Conservation (phyloP, 2,113 vertebrate species). For the Excalfactoria chinensis region DNA sequence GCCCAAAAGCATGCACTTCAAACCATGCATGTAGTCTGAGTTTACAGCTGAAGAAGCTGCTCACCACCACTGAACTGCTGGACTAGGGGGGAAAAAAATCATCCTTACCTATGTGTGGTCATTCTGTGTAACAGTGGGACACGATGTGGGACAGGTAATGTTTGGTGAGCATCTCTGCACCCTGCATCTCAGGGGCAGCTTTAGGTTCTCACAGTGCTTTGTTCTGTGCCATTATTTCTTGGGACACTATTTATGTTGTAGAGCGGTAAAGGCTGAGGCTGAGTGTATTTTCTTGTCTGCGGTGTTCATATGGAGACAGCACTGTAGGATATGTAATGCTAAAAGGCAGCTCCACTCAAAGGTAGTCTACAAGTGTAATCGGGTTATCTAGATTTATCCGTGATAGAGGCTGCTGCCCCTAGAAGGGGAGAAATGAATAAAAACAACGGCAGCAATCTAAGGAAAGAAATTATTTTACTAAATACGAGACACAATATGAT, state of each 20-base stretch:
- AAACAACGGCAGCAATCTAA: too few relatives aligned
- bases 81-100: neutral
- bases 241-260: neutral
- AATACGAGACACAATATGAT: too few relatives aligned
- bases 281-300: neutral
- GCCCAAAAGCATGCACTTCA: neutral
- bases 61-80: neutral
- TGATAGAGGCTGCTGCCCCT: too few relatives aligned
- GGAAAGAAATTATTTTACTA: too few relatives aligned
- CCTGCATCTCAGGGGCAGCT: neutral
- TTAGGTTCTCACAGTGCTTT: neutral
- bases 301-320: neutral
- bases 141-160: neutral
- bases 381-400: too few relatives aligned
- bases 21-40: too few relatives aligned
- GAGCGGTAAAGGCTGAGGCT: neutral
- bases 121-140: neutral
- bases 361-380: too few relatives aligned
- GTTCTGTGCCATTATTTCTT: rapidly evolving
- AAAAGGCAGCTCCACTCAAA: neutral
- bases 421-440: too few relatives aligned
- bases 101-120: neutral
- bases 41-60: neutral
- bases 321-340: neutral
- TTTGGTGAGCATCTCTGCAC: neutral